Evolutionary conservation across 2,888 invertebrate genomes (phyloP).

Genomic region (Sesia apiformis): DNA sequence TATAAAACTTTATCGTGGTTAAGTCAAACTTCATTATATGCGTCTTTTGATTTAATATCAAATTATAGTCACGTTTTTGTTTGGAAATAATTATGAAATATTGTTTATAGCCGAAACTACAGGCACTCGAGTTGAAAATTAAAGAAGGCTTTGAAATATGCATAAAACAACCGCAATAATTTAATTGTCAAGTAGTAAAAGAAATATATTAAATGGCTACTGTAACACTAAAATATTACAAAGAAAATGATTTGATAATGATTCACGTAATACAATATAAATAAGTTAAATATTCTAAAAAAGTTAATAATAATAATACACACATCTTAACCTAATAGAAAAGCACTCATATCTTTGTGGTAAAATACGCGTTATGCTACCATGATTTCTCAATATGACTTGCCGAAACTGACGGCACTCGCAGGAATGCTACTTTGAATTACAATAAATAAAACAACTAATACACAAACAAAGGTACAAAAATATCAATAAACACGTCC

Average conservation of each 20-base stretch:
- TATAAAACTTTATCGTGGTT: constrained; percentile 55
- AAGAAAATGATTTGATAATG: constrained; percentile 69
- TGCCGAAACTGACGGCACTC: constrained; percentile 48
- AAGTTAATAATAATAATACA: constrained; percentile 74
- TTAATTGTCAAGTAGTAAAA: constrained; percentile 59
- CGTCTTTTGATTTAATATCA: constrained; percentile 17
- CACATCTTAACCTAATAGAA: constrained; percentile 72
- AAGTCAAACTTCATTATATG: constrained; percentile 25
- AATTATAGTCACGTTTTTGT: constrained; percentile 43
- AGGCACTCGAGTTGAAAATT: constrained; percentile 62
- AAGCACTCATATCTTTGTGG: constrained; percentile 62
- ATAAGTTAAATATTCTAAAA: constrained; percentile 75
- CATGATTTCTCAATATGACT: constrained; percentile 29
- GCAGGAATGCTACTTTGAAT: constrained; percentile 58
- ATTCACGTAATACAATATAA: constrained; percentile 72
- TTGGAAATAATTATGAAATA: neutral
- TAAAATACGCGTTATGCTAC: constrained; percentile 29
- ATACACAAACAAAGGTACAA: constrained; percentile 67
- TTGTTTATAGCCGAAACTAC: constrained; percentile 32
- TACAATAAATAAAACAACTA: constrained; percentile 54
- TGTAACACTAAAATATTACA: constrained; percentile 70
- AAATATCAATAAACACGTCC: constrained; percentile 53
- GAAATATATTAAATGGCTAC: constrained; percentile 73
- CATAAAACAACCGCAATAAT: constrained; percentile 63
- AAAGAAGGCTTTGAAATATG: constrained; percentile 61